Percentiles rank a stretch among this genome's conserved stretches.
Conservation (phyloP, 2,113 vertebrate species). For the Saguinus imperator region DNA sequence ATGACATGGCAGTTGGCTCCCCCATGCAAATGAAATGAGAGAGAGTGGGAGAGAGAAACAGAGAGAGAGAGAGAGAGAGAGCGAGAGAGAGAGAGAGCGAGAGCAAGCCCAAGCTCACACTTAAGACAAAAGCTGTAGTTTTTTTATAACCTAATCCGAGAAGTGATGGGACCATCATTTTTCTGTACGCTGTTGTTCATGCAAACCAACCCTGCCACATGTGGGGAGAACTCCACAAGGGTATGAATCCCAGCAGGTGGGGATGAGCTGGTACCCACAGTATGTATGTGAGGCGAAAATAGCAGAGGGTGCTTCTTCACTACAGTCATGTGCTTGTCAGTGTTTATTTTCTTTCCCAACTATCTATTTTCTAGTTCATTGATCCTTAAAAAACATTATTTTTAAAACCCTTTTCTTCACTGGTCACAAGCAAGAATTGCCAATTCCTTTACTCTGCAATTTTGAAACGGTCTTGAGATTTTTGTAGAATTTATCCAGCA, state of each 20-base stretch:
- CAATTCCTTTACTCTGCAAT: not conserved
- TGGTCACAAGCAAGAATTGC: not conserved
- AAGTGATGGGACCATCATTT: not conserved
- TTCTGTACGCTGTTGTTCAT: not conserved
- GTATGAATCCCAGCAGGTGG: not conserved
- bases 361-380: not conserved
- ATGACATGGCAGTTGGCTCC: not conserved
- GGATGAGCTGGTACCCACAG: not conserved
- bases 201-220: not conserved
- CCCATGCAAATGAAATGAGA: not conserved
- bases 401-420: not conserved
- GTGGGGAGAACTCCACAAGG: not conserved
- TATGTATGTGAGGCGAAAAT: not conserved
- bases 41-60: not conserved
- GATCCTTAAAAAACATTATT: not conserved
- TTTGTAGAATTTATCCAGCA: conserved; percentile 66
- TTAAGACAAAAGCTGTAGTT: not conserved
- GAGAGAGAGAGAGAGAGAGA: too few relatives aligned
- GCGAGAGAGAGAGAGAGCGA: too few relatives aligned
- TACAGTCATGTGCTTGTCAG: not conserved
- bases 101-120: accelerated
- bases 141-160: not conserved
- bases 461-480: not conserved
- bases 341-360: conserved; percentile 1
- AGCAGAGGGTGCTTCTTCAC: not conserved